These are phyloP conservation scores for Amblyraja radiata DNA, from an alignment of 2,797 vertebrate genomes.

Conservation along the genomic window DNA sequence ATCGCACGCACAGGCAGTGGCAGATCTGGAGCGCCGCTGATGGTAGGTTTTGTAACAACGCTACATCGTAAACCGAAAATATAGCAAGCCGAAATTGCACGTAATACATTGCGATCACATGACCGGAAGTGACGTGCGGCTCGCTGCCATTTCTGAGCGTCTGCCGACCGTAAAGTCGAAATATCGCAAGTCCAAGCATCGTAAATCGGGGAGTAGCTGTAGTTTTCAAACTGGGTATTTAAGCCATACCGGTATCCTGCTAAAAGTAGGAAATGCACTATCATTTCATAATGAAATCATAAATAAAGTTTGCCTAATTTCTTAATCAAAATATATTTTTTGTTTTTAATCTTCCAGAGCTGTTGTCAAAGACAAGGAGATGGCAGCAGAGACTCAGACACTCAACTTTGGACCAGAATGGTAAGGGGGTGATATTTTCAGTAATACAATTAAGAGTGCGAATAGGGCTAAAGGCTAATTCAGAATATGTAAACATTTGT, in stretches of 20 bases:
- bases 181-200: no score
- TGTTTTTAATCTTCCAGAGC: not conserved
- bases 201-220: no score
- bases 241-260: not conserved
- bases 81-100: no score
- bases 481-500: not conserved
- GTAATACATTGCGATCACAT: no score
- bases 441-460: not conserved
- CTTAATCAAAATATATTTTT: not conserved
- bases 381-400: slow-evolving; percentile 79
- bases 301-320: not conserved
- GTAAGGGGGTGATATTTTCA: slow-evolving; percentile 56
- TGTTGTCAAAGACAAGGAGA: slow-evolving; percentile 65
- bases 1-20: no score
- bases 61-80: no score
- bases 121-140: no score
- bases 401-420: slow-evolving; percentile 94
- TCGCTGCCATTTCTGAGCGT: no score
- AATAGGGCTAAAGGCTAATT: not conserved
- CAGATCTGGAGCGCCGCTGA: no score
- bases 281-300: no score
- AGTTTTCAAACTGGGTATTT: not conserved
- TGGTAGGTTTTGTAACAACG: no score
- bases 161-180: no score
- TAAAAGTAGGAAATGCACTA: not conserved